These are phyloP conservation scores for Nysson spinosus DNA, from an alignment of 2,888 invertebrate species.

Conservation along the genomic window DNA sequence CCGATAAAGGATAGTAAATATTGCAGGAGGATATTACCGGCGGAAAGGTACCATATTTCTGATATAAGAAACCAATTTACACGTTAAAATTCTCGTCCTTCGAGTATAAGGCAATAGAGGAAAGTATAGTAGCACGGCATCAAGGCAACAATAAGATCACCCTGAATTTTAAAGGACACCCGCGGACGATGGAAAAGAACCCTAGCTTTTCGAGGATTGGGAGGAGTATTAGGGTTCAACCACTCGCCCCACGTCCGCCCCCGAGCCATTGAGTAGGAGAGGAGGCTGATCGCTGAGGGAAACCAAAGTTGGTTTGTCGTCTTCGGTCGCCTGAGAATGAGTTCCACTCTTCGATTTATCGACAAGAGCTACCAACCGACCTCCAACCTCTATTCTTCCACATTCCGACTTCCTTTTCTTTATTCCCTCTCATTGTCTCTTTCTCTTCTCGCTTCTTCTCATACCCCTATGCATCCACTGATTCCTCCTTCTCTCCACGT, in stretches of 20 bases:
- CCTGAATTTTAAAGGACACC: slow-evolving; percentile 9
- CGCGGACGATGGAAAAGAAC: slow-evolving; percentile 7
- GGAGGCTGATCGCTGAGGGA: slow-evolving; percentile 11
- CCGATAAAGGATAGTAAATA: background rate
- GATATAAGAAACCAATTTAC: background rate
- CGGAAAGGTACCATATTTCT: background rate
- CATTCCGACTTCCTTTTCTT: too few species aligned
- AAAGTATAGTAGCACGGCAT: background rate
- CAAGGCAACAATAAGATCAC: slow-evolving; percentile 1
- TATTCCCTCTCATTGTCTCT: background rate
- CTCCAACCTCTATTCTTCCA: background rate
- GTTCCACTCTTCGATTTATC: slow-evolving; percentile 22
- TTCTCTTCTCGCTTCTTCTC: background rate
- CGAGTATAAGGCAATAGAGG: background rate
- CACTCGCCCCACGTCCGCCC: background rate
- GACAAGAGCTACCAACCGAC: slow-evolving; percentile 5
- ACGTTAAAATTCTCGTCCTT: background rate
- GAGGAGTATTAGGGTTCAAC: slow-evolving; percentile 4
- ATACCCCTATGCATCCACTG: background rate
- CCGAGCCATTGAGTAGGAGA: slow-evolving; percentile 9
- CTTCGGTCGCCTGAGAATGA: slow-evolving; percentile 15
- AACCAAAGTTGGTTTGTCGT: slow-evolving; percentile 19
- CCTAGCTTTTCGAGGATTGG: slow-evolving; percentile 1
- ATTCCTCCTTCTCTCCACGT: background rate
- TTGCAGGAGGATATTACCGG: background rate